Percentiles rank a stretch among this genome's conserved stretches.
Evolutionary conservation across 2,888 invertebrate genomes (phyloP).

Genomic region (Eristalis intricaria): DNA sequence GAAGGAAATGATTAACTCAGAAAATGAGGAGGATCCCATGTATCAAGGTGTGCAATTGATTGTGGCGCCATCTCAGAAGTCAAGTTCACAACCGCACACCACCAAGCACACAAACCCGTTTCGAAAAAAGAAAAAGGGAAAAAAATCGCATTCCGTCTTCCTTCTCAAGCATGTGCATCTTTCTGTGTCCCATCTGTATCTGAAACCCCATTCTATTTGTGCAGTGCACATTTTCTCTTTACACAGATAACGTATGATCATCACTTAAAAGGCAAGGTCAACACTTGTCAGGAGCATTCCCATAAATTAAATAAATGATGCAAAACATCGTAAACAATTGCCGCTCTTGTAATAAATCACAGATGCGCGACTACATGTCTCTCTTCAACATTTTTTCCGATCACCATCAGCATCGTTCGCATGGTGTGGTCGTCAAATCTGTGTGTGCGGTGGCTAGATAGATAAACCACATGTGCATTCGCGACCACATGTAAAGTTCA

Average conservation of each 20-base stretch:
- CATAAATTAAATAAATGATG: conserved; percentile 71
- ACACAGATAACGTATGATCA: conserved; percentile 53
- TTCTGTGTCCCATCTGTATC: background rate
- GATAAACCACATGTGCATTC: conserved; percentile 7
- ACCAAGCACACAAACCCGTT: conserved; percentile 4
- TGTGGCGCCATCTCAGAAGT: background rate
- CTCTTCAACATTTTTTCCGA: conserved; percentile 39
- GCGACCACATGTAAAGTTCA: conserved; percentile 22
- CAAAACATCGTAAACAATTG: conserved; percentile 69
- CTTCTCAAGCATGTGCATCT: background rate
- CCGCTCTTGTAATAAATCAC: conserved; percentile 68
- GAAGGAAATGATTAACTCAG: no score
- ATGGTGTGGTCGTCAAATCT: background rate
- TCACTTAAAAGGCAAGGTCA: conserved; percentile 65
- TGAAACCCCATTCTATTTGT: conserved; percentile 15
- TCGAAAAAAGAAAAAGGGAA: background rate
- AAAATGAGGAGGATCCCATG: no score
- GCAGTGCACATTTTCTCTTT: conserved; percentile 7
- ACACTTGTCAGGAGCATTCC: conserved; percentile 64
- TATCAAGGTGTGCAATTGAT: background rate
- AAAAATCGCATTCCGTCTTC: background rate
- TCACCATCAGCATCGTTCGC: background rate
- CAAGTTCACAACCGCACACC: background rate
- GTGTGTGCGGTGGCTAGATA: conserved; percentile 11
- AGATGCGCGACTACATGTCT: conserved; percentile 55